Conservation (phyloP, 2,888 invertebrate genomes). For the Melieria omissa region DNA sequence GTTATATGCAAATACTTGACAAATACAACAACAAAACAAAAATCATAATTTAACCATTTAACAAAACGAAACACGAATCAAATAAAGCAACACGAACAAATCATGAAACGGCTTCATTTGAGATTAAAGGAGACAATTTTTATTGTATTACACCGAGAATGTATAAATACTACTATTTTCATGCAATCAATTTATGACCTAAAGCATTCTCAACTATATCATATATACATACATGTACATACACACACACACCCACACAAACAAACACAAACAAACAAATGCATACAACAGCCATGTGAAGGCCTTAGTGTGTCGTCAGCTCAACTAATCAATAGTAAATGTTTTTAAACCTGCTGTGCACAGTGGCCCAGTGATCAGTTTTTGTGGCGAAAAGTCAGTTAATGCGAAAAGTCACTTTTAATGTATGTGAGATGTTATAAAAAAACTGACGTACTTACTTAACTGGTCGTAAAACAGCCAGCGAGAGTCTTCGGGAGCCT, state of each 20-base stretch:
- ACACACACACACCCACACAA: constrained; percentile 33
- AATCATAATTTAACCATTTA: constrained; percentile 2
- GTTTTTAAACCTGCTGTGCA: too few species aligned
- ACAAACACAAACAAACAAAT: constrained; percentile 25
- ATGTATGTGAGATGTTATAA: too few species aligned
- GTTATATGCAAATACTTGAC: too few species aligned
- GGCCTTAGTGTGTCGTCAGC: too few species aligned
- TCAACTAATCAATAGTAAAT: too few species aligned
- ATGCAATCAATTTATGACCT: constrained; percentile 6
- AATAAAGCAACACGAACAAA: constrained; percentile 40
- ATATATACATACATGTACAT: constrained; percentile 32
- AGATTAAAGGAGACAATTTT: not conserved
- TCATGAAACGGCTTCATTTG: constrained; percentile 49
- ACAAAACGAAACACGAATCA: constrained; percentile 7
- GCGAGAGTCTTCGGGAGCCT: too few species aligned
- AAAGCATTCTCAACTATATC: constrained; percentile 9
- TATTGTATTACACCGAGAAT: not conserved
- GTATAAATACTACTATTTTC: not conserved
- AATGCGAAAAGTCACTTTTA: too few species aligned
- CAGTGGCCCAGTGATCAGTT: too few species aligned
- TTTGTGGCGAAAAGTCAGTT: too few species aligned
- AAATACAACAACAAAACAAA: not conserved
- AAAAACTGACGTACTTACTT: too few species aligned
- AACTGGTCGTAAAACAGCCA: too few species aligned
- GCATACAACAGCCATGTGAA: too few species aligned